Conservation (phyloP, 2,888 invertebrate genomes). For the Pyrrhia umbra region DNA sequence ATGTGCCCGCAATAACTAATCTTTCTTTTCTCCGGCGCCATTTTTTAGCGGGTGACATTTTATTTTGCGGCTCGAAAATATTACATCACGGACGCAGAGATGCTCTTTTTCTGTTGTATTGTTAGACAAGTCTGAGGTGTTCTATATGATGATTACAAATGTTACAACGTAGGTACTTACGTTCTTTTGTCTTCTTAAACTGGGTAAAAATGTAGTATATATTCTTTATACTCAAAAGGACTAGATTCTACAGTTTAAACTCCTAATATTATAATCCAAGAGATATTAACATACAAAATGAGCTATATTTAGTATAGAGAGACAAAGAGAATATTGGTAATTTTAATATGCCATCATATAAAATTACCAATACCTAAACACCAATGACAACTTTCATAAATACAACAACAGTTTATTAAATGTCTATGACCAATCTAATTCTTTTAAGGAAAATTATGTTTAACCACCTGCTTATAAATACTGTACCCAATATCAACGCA, state of each 20-base stretch:
- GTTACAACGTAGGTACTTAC: too few species aligned
- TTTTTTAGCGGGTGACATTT: slow-evolving; percentile 81
- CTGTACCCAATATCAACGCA: slow-evolving; percentile 2
- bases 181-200: too few species aligned
- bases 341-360: too few species aligned
- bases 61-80: slow-evolving; percentile 76
- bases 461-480: neutral
- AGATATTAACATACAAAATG: too few species aligned
- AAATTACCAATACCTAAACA: too few species aligned
- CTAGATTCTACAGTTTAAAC: too few species aligned
- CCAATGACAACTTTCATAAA: neutral
- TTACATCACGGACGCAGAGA: slow-evolving; percentile 66
- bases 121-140: slow-evolving; percentile 2
- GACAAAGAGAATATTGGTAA: too few species aligned
- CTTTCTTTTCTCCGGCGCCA: slow-evolving; percentile 72
- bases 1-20: slow-evolving; percentile 78
- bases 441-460: neutral
- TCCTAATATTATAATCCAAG: neutral
- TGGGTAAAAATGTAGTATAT: neutral
- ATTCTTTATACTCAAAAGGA: too few species aligned
- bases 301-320: too few species aligned
- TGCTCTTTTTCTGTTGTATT: slow-evolving; percentile 26
- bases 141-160: slow-evolving; percentile 22
- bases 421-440: neutral
- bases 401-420: neutral